These are phyloP conservation scores for Stomorhina lunata DNA, from an alignment of 2,888 invertebrate genomes.

Conservation along the genomic window DNA sequence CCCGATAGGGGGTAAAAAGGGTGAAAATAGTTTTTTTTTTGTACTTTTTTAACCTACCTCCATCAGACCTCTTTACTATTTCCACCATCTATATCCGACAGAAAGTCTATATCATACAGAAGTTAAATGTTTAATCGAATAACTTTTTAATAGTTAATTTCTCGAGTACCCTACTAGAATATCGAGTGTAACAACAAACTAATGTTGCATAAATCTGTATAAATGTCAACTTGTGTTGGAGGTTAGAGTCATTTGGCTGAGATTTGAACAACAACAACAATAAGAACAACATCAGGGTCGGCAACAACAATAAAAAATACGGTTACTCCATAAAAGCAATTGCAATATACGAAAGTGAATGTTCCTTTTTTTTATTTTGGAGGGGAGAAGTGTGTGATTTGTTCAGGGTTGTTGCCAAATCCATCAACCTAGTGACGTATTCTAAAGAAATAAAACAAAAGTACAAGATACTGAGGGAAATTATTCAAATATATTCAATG, in stretches of 20 bases:
- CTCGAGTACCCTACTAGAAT: too few species aligned
- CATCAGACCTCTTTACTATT: too few species aligned
- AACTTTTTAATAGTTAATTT: too few species aligned
- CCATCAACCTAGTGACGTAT: constrained; percentile 53
- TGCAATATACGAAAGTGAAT: constrained; percentile 37
- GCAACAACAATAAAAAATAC: constrained; percentile 19
- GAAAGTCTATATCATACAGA: too few species aligned
- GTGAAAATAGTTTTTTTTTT: too few species aligned
- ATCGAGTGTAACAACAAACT: constrained; percentile 43
- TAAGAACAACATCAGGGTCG: neutral
- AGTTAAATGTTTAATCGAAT: too few species aligned
- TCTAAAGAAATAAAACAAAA: constrained; percentile 29
- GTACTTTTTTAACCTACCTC: too few species aligned
- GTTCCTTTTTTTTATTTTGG: constrained; percentile 41
- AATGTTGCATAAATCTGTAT: constrained; percentile 65
- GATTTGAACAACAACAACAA: constrained; percentile 47
- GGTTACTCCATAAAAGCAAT: constrained; percentile 6
- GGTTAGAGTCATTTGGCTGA: constrained; percentile 53
- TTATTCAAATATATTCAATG: constrained; percentile 47
- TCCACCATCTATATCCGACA: too few species aligned
- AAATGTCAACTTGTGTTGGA: constrained; percentile 62
- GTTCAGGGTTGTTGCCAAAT: constrained; percentile 19
- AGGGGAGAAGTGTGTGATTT: too few species aligned
- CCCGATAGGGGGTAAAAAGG: too few species aligned
- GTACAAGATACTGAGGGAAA: neutral